A percentile compares a stretch with the other conserved stretches of the same genome.
Evolutionary conservation across 1,140 invertebrate species (phyloP).

Genomic region (Olivierus martensii): DNA sequence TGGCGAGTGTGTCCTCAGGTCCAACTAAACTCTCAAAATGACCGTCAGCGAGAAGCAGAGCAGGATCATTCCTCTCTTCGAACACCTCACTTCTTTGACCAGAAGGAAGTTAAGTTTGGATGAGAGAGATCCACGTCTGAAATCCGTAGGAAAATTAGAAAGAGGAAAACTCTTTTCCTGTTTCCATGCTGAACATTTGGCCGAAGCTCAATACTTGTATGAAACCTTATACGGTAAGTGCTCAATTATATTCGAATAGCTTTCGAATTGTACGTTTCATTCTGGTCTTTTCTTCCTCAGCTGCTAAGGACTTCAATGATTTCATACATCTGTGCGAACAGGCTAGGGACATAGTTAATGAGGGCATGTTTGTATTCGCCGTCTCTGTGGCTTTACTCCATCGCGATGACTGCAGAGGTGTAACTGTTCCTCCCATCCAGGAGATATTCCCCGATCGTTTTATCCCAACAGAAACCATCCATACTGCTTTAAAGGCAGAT

Average conservation of each 20-base stretch:
- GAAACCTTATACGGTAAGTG: constrained; percentile 10
- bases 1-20: not conserved
- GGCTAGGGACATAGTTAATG: constrained; percentile 20
- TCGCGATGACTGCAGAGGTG: constrained; percentile 13
- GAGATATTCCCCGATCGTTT: constrained; percentile 18
- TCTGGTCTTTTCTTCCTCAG: not conserved
- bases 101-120: not conserved
- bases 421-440: constrained; percentile 17
- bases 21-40: not conserved
- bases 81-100: constrained; percentile 12
- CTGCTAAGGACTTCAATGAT: constrained; percentile 10
- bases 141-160: not conserved
- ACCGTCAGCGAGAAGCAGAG: constrained; percentile 3
- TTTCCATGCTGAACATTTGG: constrained; percentile 8
- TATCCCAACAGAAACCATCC: constrained; percentile 13
- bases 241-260: not conserved
- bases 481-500: constrained; percentile 8
- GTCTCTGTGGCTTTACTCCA: constrained; percentile 18
- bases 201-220: constrained; percentile 3
- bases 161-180: constrained; percentile 10
- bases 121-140: constrained; percentile 4
- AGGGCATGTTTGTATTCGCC: constrained; percentile 23
- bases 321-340: constrained; percentile 9
- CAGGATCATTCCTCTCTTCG: constrained; percentile 8
- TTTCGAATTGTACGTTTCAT: not conserved